Evolutionary conservation across 2,888 invertebrate genomes (phyloP).

Genomic region (Drosophila ezoana): DNA sequence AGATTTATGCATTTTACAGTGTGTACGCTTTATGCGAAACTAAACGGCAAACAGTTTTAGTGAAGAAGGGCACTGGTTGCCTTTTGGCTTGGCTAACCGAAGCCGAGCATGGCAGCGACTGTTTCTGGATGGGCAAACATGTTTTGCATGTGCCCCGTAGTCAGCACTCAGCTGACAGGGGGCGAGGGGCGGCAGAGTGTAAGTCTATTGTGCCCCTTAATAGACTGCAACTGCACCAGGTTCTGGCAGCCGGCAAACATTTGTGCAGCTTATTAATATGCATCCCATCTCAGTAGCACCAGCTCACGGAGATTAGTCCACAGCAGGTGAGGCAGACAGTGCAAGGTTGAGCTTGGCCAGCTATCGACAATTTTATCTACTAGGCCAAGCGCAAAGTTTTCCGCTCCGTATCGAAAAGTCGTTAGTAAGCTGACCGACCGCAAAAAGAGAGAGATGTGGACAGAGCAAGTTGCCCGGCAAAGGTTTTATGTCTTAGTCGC

Average conservation of each 20-base stretch:
- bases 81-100: constrained; percentile 31
- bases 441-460: constrained; percentile 49
- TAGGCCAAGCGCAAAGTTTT: constrained; percentile 63
- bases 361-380: constrained; percentile 72
- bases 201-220: constrained; percentile 68
- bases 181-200: not conserved
- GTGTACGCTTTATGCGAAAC: constrained; percentile 69
- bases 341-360: constrained; percentile 16
- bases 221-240: constrained; percentile 63
- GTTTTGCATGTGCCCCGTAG: constrained; percentile 36
- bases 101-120: constrained; percentile 41
- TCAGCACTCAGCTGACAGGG: constrained; percentile 1
- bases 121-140: constrained; percentile 32
- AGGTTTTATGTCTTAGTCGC: constrained; percentile 46
- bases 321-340: constrained; percentile 25
- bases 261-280: constrained; percentile 76
- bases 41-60: constrained; percentile 74
- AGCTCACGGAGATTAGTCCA: constrained; percentile 45
- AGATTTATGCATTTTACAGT: constrained; percentile 76
- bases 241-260: constrained; percentile 64
- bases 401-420: constrained; percentile 71
- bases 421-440: constrained; percentile 77
- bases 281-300: constrained; percentile 42
- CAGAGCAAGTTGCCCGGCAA: constrained; percentile 30
- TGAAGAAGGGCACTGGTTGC: constrained; percentile 45